Base-by-base conservation (phyloP, 2,113 vertebrate species). In the Eurypyga helias region DNA sequence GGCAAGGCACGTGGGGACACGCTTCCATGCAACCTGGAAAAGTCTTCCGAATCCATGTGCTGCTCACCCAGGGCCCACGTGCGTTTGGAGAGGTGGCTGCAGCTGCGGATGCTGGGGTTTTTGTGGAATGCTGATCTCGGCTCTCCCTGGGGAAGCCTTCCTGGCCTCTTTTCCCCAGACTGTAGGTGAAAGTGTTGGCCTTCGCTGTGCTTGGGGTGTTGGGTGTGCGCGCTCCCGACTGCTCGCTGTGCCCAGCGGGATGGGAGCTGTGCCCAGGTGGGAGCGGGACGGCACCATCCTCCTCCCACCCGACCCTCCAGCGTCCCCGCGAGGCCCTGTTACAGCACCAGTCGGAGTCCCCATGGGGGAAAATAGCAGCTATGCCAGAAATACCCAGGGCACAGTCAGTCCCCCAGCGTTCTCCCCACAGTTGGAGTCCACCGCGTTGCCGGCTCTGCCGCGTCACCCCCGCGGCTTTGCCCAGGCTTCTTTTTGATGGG, bases 1-100 rank as follows among this genome's bases (percentile, higher is more conserved):
- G 38, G 49, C 17, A 1, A 9, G 61, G n/a, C 60, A 4, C 1
- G 7, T 0, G 0, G 49, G 11, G 57, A 38, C 3, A 4, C 2
- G 49, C 16, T 12, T 24, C 25, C 51, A 5, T 7, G 17, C 36
- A 52, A 21, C 49, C 85, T 3, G 9, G 38, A 9, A 12, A 34
- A 31, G 23, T 14, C 20, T 38, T 8, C 3, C 41, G 6, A 0
- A 10, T 19, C 61, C 3, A 0, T 4, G 10, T 31, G 61, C 66
- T 45, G 49, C 72, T 26, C 5, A 2, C 36, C 3, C 29, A 16
- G 58, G 71, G 31, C 5, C n/a, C 0, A 0, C 4, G 23, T 10
- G 65, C 14, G 1, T 57, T 23, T 17, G 77, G 6, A 33, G 31
- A 38, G 14, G 31, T 16, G 51, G 41, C 62, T 79, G 51, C 28